Percentiles rank a stretch among this genome's conserved stretches.
These are phyloP conservation scores for Ophonus ardosiacus DNA, from an alignment of 2,888 invertebrate genomes.

Conservation along the genomic window DNA sequence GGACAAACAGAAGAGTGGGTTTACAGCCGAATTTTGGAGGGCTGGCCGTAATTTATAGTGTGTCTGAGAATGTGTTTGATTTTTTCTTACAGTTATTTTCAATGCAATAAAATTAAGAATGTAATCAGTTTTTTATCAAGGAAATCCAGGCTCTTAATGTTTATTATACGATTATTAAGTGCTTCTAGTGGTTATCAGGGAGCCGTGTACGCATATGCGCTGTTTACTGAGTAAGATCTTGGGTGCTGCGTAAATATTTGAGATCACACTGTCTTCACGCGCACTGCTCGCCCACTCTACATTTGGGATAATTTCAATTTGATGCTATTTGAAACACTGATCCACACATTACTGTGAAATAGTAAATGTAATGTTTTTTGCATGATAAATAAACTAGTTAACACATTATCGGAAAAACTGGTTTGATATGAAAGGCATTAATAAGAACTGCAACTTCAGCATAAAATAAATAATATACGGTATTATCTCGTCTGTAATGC, in stretches of 20 bases:
- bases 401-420: conserved; percentile 50
- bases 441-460: conserved; percentile 15
- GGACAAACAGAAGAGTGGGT: conserved; percentile 45
- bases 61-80: conserved; percentile 57
- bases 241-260: conserved; percentile 54
- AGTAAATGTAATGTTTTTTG: conserved; percentile 7
- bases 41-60: conserved; percentile 32
- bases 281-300: not conserved
- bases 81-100: conserved; percentile 53
- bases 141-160: conserved; percentile 61
- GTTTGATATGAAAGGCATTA: conserved; percentile 27
- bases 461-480: too few relatives aligned
- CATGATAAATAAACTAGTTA: conserved; percentile 43
- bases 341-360: not conserved
- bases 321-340: not conserved
- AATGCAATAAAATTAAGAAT: conserved; percentile 62
- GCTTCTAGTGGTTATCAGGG: conserved; percentile 62
- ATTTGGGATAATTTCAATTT: conserved; percentile 2
- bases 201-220: conserved; percentile 24
- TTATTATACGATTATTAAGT: conserved; percentile 63
- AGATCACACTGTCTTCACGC: conserved; percentile 8
- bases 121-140: conserved; percentile 58
- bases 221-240: conserved; percentile 25
- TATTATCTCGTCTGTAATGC: too few relatives aligned
- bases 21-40: conserved; percentile 42